Percentiles rank a stretch among this genome's conserved stretches.
phyloP scores from a whole-genome alignment of 2,888 invertebrate genomes.

The Tanytarsus gracilentus region DNA sequence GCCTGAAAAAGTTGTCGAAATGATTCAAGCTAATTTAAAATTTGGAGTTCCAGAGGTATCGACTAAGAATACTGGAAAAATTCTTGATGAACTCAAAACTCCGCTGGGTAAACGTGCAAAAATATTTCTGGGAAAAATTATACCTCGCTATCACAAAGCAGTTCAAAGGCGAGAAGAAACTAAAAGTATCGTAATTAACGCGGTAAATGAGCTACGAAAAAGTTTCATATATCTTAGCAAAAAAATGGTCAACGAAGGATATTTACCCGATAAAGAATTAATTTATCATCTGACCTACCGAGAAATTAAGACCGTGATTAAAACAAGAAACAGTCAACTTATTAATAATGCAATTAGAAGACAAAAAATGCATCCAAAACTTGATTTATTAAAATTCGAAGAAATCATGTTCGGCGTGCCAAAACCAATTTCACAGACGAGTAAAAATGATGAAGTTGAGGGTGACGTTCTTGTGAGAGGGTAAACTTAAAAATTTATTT shows the following conservation, averaged over 20 bases:
- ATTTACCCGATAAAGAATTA: constrained; percentile 54
- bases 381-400: constrained; percentile 54
- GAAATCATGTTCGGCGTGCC: constrained; percentile 50
- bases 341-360: constrained; percentile 62
- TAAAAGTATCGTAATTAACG: constrained; percentile 51
- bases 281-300: constrained; percentile 57
- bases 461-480: constrained; percentile 14
- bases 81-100: constrained; percentile 46
- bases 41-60: constrained; percentile 36
- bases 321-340: constrained; percentile 47
- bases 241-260: constrained; percentile 52
- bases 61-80: constrained; percentile 39
- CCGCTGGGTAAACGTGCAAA: constrained; percentile 42
- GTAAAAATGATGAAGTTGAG: not conserved
- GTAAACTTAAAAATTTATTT: constrained; percentile 23
- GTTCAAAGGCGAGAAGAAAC: constrained; percentile 58
- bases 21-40: constrained; percentile 49
- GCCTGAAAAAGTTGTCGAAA: constrained; percentile 51
- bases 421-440: constrained; percentile 33
- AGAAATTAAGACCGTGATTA: constrained; percentile 54
- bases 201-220: constrained; percentile 51
- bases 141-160: constrained; percentile 52
- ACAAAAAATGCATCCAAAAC: constrained; percentile 49
- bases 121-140: constrained; percentile 49
- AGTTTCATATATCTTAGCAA: constrained; percentile 51